Conservation (phyloP, 2,113 vertebrate genomes). For the Chionodraco myersi region DNA sequence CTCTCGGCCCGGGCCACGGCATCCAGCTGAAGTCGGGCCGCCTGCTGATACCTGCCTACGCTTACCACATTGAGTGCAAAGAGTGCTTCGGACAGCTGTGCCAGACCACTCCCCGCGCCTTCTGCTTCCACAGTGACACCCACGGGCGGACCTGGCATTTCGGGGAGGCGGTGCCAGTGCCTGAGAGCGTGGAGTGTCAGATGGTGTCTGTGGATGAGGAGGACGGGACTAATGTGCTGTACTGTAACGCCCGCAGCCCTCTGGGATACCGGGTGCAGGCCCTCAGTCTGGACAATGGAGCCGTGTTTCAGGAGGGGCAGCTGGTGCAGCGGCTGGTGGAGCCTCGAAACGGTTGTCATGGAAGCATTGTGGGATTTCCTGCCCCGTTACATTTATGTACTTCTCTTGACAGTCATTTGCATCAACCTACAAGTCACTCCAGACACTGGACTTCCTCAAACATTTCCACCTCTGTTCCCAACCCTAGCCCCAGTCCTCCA, state of each 20-base stretch:
- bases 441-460: slow-evolving; percentile 54
- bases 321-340: slow-evolving; percentile 89
- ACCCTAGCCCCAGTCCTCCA: neutral
- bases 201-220: slow-evolving; percentile 90
- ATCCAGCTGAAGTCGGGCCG: slow-evolving; percentile 92
- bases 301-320: slow-evolving; percentile 88
- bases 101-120: slow-evolving; percentile 89
- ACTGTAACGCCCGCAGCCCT: slow-evolving; percentile 93
- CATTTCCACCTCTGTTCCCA: neutral
- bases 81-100: slow-evolving; percentile 92
- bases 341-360: slow-evolving; percentile 91
- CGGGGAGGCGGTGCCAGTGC: slow-evolving; percentile 87
- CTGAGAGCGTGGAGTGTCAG: slow-evolving; percentile 93
- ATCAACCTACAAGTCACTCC: neutral
- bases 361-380: slow-evolving; percentile 91
- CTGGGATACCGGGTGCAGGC: slow-evolving; percentile 92
- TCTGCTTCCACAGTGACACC: slow-evolving; percentile 93
- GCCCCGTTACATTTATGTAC: slow-evolving; percentile 76
- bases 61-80: slow-evolving; percentile 91
- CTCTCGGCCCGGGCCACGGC: slow-evolving; percentile 92
- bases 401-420: neutral
- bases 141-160: slow-evolving; percentile 89
- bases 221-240: slow-evolving; percentile 85
- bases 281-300: slow-evolving; percentile 87
- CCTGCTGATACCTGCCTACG: slow-evolving; percentile 92